Percentiles rank a stretch among this genome's conserved stretches.
Conservation (phyloP, 2,888 invertebrate genomes). For the Kuschelorhynchus macadamiae region DNA sequence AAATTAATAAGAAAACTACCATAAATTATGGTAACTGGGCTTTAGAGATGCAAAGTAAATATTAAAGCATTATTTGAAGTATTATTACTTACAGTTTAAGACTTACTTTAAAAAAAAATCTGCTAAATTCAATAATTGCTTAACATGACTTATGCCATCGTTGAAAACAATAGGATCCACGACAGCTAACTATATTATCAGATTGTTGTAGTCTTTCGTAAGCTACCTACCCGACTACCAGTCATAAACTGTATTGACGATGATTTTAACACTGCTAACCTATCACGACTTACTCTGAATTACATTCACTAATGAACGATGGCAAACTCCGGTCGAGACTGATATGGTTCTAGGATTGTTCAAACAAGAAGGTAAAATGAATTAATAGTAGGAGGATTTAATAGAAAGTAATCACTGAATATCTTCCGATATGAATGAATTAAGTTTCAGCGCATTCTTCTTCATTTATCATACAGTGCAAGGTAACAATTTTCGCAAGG, state of each 20-base stretch:
- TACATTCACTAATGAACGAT: slow-evolving; percentile 31
- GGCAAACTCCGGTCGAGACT: neutral
- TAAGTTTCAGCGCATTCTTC: neutral
- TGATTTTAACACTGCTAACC: slow-evolving; percentile 20
- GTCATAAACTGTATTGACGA: slow-evolving; percentile 9
- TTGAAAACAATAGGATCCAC: too few relatives aligned
- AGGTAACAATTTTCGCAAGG: too few relatives aligned
- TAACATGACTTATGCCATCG: too few relatives aligned
- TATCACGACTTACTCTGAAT: slow-evolving; percentile 42
- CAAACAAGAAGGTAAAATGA: too few relatives aligned
- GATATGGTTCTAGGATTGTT: too few relatives aligned
- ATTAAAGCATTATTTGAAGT: too few relatives aligned
- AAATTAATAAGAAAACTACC: too few relatives aligned
- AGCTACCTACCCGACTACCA: slow-evolving; percentile 4
- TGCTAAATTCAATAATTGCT: too few relatives aligned
- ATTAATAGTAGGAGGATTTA: neutral
- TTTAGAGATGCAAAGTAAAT: too few relatives aligned
- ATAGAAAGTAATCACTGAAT: neutral
- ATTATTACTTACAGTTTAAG: neutral
- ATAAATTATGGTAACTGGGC: too few relatives aligned
- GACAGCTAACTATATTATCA: slow-evolving; percentile 13
- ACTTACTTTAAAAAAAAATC: too few relatives aligned
- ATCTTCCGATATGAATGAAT: neutral
- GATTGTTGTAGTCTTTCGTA: slow-evolving; percentile 6
- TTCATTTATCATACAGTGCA: too few relatives aligned